Percentiles rank a stretch among this genome's conserved stretches.
Conservation (phyloP, 2,113 vertebrate species). For the Danionella cerebrum region DNA sequence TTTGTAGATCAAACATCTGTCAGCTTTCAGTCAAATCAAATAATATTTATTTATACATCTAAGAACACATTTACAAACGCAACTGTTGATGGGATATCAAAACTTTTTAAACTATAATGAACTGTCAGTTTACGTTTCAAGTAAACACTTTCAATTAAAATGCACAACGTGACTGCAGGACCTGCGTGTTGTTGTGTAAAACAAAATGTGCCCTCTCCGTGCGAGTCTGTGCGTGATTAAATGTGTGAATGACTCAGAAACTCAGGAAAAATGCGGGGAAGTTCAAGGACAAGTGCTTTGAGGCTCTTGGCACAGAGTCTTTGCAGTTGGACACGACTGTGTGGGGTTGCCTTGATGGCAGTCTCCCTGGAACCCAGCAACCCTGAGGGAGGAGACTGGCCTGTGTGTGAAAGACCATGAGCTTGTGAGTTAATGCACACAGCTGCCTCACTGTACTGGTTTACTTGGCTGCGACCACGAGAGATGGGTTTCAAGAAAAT, state of each 20-base stretch:
- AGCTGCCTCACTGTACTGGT: not conserved
- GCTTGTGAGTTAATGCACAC: conserved; percentile 8
- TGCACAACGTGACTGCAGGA: not conserved
- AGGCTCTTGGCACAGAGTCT: not conserved
- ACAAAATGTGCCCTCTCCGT: not conserved
- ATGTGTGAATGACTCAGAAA: not conserved
- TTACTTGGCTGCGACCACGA: not conserved
- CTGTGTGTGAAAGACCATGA: not conserved
- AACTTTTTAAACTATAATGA: not conserved
- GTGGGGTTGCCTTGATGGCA: conserved; percentile 16
- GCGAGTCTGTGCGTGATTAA: not conserved
- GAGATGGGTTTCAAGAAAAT: not conserved
- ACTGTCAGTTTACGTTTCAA: not conserved
- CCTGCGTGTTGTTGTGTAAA: not conserved
- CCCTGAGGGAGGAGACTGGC: not conserved
- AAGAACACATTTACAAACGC: not conserved
- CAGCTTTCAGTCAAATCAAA: not conserved
- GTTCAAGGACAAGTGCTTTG: not conserved
- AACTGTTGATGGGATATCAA: not conserved
- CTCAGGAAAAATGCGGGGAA: not conserved
- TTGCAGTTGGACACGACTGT: not conserved
- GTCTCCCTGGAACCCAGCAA: conserved; percentile 12
- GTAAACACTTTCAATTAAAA: not conserved
- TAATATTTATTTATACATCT: not conserved
- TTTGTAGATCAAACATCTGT: not conserved